Base-by-base conservation (phyloP, 2,888 invertebrate genomes). In the Cetonia aurata region DNA sequence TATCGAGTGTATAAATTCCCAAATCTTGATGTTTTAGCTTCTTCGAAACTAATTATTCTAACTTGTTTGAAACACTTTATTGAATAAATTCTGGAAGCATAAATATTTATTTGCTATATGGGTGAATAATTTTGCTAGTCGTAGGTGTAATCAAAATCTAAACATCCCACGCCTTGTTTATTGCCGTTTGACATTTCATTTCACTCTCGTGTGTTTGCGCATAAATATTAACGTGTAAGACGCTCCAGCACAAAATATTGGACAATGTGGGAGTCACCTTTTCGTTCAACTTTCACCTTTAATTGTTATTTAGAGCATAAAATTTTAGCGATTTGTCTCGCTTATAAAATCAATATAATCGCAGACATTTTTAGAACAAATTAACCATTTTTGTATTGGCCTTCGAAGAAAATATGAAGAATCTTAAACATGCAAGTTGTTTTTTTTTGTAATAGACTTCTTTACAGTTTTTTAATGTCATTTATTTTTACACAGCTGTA, bases 271-370 rank as follows among this genome's bases (percentile, higher is more conserved):
- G 62, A 37, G 62, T 65, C 50, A 65, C 62, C 62, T 65, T 65
- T 65, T 50, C 50, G 50, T 50, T 65, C 62, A 65, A 65, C 62
- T 65, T 65, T 65, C 62, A 65, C 62, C 62, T 65, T 65, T 65
- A 4, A 50, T 15, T 65, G 62, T 41, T 31, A 65, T 65, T 65
- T 50, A 65, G 33, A 65, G 25, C 25, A 65, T n/a, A 56, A 33
- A 65, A 50, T 50, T 50, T 50, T 31, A 50, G 50, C 50, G 15
- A 10, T 37, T 48, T 15, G 17, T 10, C 33, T 52, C 50, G 19
- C 42, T 37, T 13, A 65, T 50, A 65, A 65, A 65, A 65, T 65
- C 62, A 50, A 65, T 65, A 50, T 9, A 15, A 41, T 65, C 15
- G 37, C 13, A 33, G 6, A 33, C 50, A 65, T 65, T 52, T 65